These are phyloP conservation scores for Erythrolamprus reginae DNA, from an alignment of 2,113 vertebrate species.

Conservation along the genomic window DNA sequence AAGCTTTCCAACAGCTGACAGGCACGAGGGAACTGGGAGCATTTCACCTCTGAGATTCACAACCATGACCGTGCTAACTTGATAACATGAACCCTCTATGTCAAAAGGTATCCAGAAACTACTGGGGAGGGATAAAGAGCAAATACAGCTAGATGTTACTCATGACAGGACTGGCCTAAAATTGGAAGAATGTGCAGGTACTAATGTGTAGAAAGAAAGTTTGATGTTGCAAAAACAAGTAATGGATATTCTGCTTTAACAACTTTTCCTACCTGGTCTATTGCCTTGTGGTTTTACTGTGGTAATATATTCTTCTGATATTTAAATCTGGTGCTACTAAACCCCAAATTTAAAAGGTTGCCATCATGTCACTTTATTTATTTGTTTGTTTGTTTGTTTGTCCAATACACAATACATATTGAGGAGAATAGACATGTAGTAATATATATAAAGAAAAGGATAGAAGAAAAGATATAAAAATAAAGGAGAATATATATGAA, in stretches of 20 bases:
- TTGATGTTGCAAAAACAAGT: not conserved
- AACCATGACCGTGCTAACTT: not conserved
- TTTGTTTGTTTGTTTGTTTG: too few species aligned
- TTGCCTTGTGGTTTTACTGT: not conserved
- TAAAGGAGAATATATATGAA: too few species aligned
- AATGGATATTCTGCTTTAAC: not conserved
- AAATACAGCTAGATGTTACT: not conserved
- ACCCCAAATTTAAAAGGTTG: not conserved
- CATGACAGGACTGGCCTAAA: not conserved
- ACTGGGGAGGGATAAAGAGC: not conserved
- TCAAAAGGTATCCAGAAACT: not conserved
- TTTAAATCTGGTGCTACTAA: not conserved
- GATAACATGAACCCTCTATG: not conserved
- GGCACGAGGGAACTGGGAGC: too few species aligned
- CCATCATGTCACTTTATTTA: not conserved
- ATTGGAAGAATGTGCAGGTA: not conserved
- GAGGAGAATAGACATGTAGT: too few species aligned
- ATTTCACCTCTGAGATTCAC: too few species aligned
- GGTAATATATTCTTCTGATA: not conserved
- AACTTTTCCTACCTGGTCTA: not conserved
- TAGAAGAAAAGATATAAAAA: too few species aligned
- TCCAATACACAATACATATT: too few species aligned
- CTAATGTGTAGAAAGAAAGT: not conserved
- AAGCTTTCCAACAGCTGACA: too few species aligned
- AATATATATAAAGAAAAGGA: too few species aligned